Evolutionary conservation across 2,113 vertebrate genomes (phyloP), one percentile per base, ranked within the genome.

Genomic region (Macaca mulatta): DNA sequence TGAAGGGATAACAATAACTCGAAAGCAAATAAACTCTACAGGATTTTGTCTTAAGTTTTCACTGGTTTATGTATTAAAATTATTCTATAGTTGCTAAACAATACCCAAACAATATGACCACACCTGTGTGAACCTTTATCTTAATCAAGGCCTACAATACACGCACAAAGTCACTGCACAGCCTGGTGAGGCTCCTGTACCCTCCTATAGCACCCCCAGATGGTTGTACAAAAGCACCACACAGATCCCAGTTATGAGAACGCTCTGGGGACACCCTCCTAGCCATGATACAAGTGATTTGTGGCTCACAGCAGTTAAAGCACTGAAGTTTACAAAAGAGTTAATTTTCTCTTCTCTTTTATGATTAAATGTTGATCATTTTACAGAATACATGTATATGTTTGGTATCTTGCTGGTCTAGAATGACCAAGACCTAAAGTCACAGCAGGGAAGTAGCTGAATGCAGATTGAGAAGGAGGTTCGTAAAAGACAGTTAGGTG

Each of bases 191-290:
- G 32, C 40, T 52, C 30, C 59, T 2, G 11, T 7, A 1, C 40
- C 23, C 23, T 4, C 32, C 12, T 22, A 40, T 4, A 10, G 67
- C 6, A 3, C 50, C 22, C 9, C 6, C 45, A 9, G 38, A n/a
- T 3, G 16, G 78, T 4, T 23, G 0, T 12, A 18, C 55, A 48
- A 52, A 75, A n/a, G 40, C 8, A 23, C 0, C 16, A 27, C 6
- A 0, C 0, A 9, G 61, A 38, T 17, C 40, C 50, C 20, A 27
- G 72, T 5, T 5, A 10, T 38, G 32, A 84, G 55, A 16, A 64
- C 0, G 0, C 8, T 2, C 35, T 5, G 4, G 35, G 18, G 85
- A 43, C 69, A 67, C 67, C 30, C 35, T 74, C 40, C 75, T 23
- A 38, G 61, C 25, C 48, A 69, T 2, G 32, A 40, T 2, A 10